A percentile compares a stretch with the other conserved stretches of the same genome.
Conservation (phyloP, 2,113 vertebrate species). For the Isurus oxyrinchus region DNA sequence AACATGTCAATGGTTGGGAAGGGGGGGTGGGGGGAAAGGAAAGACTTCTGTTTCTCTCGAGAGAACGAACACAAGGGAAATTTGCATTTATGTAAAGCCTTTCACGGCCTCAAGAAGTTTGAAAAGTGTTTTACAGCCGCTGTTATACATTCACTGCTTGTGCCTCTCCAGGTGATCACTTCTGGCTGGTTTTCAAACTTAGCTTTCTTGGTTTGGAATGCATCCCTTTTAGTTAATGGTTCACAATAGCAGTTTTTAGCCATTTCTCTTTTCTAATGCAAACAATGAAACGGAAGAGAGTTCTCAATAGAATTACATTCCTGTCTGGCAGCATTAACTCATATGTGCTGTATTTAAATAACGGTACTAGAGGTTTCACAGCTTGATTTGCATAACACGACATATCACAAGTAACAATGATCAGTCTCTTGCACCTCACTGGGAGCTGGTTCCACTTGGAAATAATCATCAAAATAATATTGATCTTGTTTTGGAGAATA, state of each 20-base stretch:
- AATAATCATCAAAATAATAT: conserved; percentile 8
- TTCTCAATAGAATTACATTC: neutral
- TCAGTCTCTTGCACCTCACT: neutral
- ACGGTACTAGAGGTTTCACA: neutral
- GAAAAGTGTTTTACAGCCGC: neutral
- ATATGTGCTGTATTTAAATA: conserved; percentile 8
- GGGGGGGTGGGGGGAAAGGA: neutral
- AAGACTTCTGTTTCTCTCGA: neutral
- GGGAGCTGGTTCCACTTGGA: neutral
- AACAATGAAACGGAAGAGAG: neutral
- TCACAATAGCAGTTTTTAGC: neutral
- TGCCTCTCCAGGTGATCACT: neutral
- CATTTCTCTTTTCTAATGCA: neutral
- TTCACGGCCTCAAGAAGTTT: neutral
- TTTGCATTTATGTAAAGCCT: neutral
- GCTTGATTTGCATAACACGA: neutral
- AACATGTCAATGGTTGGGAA: neutral
- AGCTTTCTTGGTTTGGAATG: neutral
- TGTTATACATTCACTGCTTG: neutral
- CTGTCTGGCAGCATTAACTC: neutral
- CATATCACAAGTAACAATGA: neutral
- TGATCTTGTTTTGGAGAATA: neutral
- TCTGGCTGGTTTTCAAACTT: neutral
- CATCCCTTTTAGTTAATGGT: neutral
- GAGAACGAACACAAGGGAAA: neutral